Evolutionary conservation across 2,888 invertebrate species (phyloP).

Genomic region (Thecocarcelia acutangulata): DNA sequence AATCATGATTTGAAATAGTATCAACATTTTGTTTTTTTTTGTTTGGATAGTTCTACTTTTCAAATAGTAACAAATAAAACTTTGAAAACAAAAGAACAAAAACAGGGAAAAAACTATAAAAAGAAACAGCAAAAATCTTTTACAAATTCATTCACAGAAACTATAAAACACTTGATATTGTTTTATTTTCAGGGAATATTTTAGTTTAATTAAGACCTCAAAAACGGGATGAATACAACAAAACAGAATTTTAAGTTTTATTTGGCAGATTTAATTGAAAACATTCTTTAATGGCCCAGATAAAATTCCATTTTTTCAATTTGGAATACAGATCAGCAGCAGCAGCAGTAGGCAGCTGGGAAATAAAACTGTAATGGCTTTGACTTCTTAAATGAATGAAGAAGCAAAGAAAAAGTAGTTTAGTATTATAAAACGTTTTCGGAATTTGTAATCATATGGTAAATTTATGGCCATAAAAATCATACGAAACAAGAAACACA

Average conservation of each 20-base stretch:
- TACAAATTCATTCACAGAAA: slow-evolving; percentile 16
- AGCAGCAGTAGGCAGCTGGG: not conserved
- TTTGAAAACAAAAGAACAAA: not conserved
- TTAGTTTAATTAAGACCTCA: slow-evolving; percentile 12
- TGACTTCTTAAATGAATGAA: not conserved
- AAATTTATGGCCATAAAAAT: too few species aligned
- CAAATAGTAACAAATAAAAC: too few species aligned
- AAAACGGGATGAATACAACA: not conserved
- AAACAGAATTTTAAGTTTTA: not conserved
- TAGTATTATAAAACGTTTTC: slow-evolving; percentile 48
- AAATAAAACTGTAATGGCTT: slow-evolving; percentile 32
- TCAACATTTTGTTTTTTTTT: too few species aligned
- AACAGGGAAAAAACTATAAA: slow-evolving; percentile 8
- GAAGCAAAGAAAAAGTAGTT: slow-evolving; percentile 49
- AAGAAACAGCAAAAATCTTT: not conserved
- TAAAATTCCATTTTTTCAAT: not conserved
- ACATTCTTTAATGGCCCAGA: slow-evolving; percentile 39
- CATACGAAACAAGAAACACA: not conserved
- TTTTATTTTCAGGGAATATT: not conserved
- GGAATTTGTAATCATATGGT: slow-evolving; percentile 25
- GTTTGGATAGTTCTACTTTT: too few species aligned
- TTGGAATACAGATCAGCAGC: not conserved
- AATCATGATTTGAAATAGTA: slow-evolving; percentile 9
- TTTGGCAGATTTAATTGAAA: slow-evolving; percentile 28
- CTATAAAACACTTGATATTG: slow-evolving; percentile 28